Percentiles rank a stretch among this genome's conserved stretches.
phyloP scores from a whole-genome alignment of 1,140 invertebrate species.

The Heliconius nattereri region DNA sequence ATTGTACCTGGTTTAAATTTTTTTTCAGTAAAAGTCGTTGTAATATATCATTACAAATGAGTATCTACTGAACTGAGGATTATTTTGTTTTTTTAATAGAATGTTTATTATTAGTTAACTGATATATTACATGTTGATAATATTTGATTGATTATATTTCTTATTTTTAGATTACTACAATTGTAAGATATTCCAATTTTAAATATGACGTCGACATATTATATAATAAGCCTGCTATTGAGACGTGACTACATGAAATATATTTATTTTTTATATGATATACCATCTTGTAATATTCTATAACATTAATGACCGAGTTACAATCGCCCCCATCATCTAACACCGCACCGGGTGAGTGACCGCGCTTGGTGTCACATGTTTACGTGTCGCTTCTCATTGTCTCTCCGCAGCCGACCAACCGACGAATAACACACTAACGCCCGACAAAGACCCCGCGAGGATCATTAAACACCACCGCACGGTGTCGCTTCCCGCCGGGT shows the following conservation, averaged over 20 bases:
- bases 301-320: background rate
- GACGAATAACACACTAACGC: conserved; percentile 72
- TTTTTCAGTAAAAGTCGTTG: background rate
- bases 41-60: background rate
- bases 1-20: conserved; percentile 35
- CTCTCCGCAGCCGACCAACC: conserved; percentile 68
- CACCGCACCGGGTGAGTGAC: conserved; percentile 56
- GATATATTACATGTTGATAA: background rate
- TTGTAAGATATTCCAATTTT: no score
- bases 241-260: no score
- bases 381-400: conserved; percentile 75
- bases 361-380: conserved; percentile 50
- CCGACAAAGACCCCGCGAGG: conserved; percentile 55
- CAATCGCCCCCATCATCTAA: conserved; percentile 1
- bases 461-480: conserved; percentile 67
- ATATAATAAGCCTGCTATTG: no score
- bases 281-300: no score
- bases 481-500: conserved; percentile 65
- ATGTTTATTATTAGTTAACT: background rate
- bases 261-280: no score
- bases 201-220: no score
- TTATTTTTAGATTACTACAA: background rate
- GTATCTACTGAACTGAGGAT: no score
- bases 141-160: background rate
- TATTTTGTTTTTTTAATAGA: background rate